Base-by-base conservation (phyloP, 2,113 vertebrate genomes). In the Aspiorhynchus laticeps region DNA sequence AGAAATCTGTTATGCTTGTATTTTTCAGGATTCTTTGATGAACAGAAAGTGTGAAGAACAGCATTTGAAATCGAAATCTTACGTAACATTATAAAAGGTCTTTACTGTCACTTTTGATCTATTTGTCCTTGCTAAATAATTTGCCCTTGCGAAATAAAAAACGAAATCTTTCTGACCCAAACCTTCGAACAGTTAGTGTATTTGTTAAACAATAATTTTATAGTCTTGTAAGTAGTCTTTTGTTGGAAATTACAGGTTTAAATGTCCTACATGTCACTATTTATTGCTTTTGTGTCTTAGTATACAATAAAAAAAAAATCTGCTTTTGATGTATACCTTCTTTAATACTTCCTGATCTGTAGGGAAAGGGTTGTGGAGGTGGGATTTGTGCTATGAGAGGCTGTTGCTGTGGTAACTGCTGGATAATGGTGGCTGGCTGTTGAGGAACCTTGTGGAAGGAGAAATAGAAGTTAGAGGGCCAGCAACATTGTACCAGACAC, bases 371-470 rank as follows among this genome's bases (percentile, higher is more conserved):
- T 83, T 93, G 96, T 51, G 92, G 91, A 19, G 95, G 89, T 1
- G 94, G 88, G 1, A 96, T 93, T 91, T 97, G 96, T 0, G 95
- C 87, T 36, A 97, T 91, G 56, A 96, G 88, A 0, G 96, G 93
- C 67, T 93, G 88, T 3, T 94, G 94, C 77, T 94, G 96, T 80
- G 96, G 96, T n/a, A 97, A 43, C 91, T 97, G 97, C 87, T 97
- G 96, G 80, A 97, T 96, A 87, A 97, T 95, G 80, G 96, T 95
- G 83, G 96, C 88, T 56, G 96, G 96, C 79, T 96, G 95, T 85
- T 93, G 92, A 1, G 95, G 95, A 9, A 93, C 87, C 97, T 97
- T 83, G 24, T 86, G 82, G 31, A 89, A 73, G 81, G 28, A 69
- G 12, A 65, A 48, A 85, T 46, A 46, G 14, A 43, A 28, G 28